These are phyloP conservation scores for Peromyscus eremicus DNA, from an alignment of 2,797 vertebrate genomes.

Conservation along the genomic window DNA sequence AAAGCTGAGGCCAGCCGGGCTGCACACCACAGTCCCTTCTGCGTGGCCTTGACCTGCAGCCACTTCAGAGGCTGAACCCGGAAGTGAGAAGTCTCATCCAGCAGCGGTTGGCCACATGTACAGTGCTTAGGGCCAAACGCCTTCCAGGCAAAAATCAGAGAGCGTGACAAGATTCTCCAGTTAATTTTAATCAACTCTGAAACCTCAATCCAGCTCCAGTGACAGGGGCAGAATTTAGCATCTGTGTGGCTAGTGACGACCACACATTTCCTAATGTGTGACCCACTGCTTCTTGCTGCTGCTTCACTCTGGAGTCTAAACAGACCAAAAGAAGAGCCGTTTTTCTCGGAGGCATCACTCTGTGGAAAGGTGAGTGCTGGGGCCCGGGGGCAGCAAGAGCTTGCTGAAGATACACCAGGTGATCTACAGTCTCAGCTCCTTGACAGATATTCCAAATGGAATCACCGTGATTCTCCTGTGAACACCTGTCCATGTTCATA, in stretches of 20 bases:
- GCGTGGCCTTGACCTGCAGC: background rate
- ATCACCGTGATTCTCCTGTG: background rate
- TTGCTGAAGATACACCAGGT: background rate
- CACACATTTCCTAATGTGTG: background rate
- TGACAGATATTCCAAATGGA: background rate
- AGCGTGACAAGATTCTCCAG: background rate
- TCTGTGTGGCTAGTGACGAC: background rate
- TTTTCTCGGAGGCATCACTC: background rate
- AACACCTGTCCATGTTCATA: background rate
- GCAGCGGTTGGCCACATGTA: background rate
- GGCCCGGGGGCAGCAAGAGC: fast-evolving
- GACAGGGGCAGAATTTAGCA: background rate
- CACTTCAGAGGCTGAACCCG: background rate
- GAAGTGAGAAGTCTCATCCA: background rate
- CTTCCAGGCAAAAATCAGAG: background rate
- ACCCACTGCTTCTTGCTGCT: background rate
- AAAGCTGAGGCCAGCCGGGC: background rate
- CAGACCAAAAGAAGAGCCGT: background rate
- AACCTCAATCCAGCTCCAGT: background rate
- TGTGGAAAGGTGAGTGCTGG: background rate
- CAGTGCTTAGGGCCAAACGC: background rate
- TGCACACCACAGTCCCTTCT: background rate
- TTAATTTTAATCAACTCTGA: background rate
- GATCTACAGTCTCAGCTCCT: too few species aligned
- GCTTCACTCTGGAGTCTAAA: background rate